These are phyloP conservation scores for Petrolisthes cinctipes DNA, from an alignment of 2,888 invertebrate genomes.

Conservation along the genomic window DNA sequence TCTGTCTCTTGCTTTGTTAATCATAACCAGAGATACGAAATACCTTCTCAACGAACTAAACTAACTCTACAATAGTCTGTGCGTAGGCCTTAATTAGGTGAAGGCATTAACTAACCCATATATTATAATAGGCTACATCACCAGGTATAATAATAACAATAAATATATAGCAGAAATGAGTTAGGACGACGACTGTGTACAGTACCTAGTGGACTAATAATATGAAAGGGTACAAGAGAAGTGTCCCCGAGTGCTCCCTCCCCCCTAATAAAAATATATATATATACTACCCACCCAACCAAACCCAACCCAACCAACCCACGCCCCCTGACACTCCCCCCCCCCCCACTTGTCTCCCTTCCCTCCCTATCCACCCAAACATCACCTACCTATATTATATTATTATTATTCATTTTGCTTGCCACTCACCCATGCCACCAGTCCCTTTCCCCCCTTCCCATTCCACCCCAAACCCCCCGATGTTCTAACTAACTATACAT, in stretches of 20 bases:
- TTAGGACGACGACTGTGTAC: conserved; percentile 13
- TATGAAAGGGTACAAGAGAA: background rate
- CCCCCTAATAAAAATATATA: background rate
- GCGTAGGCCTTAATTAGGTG: background rate
- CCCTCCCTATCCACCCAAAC: background rate
- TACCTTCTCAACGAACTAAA: background rate
- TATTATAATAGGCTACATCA: background rate
- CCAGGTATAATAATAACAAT: conserved; percentile 3
- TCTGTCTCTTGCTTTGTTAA: too few species aligned
- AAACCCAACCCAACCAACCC: background rate
- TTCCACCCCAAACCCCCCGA: background rate
- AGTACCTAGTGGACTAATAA: background rate
- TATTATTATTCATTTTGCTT: background rate
- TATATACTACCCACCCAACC: background rate
- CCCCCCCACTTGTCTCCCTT: background rate
- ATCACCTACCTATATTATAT: background rate
- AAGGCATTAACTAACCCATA: background rate
- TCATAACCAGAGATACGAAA: too few species aligned
- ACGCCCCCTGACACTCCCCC: background rate
- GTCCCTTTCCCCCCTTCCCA: background rate
- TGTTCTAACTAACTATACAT: background rate
- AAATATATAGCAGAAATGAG: background rate
- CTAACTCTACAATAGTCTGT: background rate
- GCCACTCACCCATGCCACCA: background rate
- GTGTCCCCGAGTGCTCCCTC: conserved; percentile 28